Conservation (phyloP, 2,797 vertebrate species). For the Enteromius anoplus region DNA sequence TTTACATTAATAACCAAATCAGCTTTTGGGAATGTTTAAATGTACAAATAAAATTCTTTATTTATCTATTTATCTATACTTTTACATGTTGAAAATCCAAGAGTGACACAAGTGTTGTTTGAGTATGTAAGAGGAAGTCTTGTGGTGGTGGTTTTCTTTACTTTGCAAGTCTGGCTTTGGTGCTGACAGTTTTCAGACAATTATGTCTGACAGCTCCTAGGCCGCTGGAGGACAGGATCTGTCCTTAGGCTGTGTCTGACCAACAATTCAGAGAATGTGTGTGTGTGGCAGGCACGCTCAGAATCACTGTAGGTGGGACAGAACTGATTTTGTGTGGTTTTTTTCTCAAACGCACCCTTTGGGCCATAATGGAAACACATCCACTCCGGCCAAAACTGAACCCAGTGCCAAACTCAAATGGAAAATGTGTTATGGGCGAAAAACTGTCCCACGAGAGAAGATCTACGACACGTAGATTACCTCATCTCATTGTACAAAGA, state of each 20-base stretch:
- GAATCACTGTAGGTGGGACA: slow-evolving; percentile 52
- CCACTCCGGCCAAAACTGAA: slow-evolving; percentile 67
- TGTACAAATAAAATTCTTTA: not conserved
- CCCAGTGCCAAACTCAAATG: slow-evolving; percentile 65
- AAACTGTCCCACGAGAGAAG: slow-evolving; percentile 67
- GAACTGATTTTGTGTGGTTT: slow-evolving; percentile 55
- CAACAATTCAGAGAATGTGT: not conserved
- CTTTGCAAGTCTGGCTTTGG: slow-evolving; percentile 10
- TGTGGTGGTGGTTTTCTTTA: not conserved
- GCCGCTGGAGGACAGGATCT: slow-evolving; percentile 1
- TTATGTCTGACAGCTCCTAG: slow-evolving; percentile 31
- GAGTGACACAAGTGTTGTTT: not conserved
- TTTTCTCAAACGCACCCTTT: slow-evolving; percentile 58
- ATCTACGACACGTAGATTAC: slow-evolving; percentile 68
- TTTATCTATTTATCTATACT: not conserved
- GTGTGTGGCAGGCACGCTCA: slow-evolving; percentile 47
- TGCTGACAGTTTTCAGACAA: slow-evolving; percentile 34
- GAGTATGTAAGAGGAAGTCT: not conserved
- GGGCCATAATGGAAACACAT: slow-evolving; percentile 67
- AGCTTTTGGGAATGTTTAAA: not conserved
- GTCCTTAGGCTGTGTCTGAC: not conserved
- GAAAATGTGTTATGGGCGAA: slow-evolving; percentile 70
- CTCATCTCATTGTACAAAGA: slow-evolving; percentile 71
- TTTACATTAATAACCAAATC: not conserved
- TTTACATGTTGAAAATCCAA: not conserved